These are phyloP conservation scores for Saimiri boliviensis DNA, from an alignment of 2,113 vertebrate genomes.

Conservation along the genomic window DNA sequence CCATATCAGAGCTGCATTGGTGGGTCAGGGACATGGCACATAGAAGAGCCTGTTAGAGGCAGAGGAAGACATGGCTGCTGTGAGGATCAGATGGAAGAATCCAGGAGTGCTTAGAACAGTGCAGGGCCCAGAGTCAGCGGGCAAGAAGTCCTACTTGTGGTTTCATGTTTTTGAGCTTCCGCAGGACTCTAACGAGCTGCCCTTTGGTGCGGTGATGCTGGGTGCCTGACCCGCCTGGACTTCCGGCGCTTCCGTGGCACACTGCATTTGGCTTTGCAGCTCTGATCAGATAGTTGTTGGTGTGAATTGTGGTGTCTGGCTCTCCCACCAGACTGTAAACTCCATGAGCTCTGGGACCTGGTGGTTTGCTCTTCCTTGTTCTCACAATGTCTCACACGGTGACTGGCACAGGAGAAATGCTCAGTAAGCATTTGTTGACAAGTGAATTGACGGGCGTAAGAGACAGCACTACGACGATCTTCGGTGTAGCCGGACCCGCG, in stretches of 20 bases:
- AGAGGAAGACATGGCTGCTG: not conserved
- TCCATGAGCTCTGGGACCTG: not conserved
- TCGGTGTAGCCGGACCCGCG: not conserved
- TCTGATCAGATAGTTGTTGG: not conserved
- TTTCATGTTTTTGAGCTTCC: not conserved
- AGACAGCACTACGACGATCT: not conserved
- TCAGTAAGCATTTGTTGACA: not conserved
- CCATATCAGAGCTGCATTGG: not conserved
- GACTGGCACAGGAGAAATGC: not conserved
- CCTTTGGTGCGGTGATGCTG: not conserved
- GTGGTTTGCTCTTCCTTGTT: not conserved
- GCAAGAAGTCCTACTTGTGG: not conserved
- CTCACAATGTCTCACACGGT: not conserved
- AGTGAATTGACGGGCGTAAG: not conserved
- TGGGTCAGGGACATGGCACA: not conserved
- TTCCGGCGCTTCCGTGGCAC: accelerated
- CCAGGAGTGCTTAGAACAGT: not conserved
- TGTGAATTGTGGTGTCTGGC: not conserved
- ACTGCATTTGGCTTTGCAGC: not conserved
- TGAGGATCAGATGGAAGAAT: not conserved
- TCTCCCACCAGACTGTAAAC: not conserved
- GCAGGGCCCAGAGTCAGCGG: not conserved
- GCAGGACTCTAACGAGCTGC: not conserved
- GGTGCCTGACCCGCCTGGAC: not conserved
- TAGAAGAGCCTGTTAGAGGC: not conserved